These are phyloP conservation scores for Etheostoma spectabile DNA, from an alignment of 2,113 vertebrate genomes.

Conservation along the genomic window DNA sequence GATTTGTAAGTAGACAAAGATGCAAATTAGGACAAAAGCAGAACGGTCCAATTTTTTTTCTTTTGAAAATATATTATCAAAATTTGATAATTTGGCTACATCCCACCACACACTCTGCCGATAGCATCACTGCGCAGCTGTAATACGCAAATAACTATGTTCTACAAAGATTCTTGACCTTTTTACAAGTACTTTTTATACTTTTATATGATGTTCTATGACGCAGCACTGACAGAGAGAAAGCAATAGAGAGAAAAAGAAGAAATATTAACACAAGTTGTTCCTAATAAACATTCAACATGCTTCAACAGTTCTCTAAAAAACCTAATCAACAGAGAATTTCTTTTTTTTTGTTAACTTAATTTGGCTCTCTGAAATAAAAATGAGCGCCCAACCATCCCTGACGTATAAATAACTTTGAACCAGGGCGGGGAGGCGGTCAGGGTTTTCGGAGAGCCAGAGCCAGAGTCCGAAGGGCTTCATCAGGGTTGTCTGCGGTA, in stretches of 20 bases:
- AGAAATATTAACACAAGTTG: slow-evolving; percentile 76
- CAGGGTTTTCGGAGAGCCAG: slow-evolving; percentile 73
- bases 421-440: slow-evolving; percentile 58
- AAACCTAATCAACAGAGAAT: slow-evolving; percentile 78
- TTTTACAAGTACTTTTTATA: slow-evolving; percentile 60
- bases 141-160: slow-evolving; percentile 69
- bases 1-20: slow-evolving; percentile 69
- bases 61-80: slow-evolving; percentile 60
- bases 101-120: slow-evolving; percentile 80
- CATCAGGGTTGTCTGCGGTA: slow-evolving; percentile 72
- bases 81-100: slow-evolving; percentile 73
- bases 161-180: slow-evolving; percentile 65
- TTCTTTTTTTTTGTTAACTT: slow-evolving; percentile 53
- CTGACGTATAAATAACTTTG: slow-evolving; percentile 21
- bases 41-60: slow-evolving; percentile 62
- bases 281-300: slow-evolving; percentile 84
- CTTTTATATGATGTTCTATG: slow-evolving; percentile 75
- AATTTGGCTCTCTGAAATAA: slow-evolving; percentile 71
- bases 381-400: slow-evolving; percentile 49
- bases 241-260: slow-evolving; percentile 59
- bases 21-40: slow-evolving; percentile 71
- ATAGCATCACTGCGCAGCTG: slow-evolving; percentile 82
- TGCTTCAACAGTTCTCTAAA: slow-evolving; percentile 83
- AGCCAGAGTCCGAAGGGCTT: slow-evolving; percentile 77
- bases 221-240: slow-evolving; percentile 79